Evolutionary conservation across 2,797 vertebrate genomes (phyloP), one percentile per base, ranked within the genome.

Genomic region (Eleutherodactylus coqui): DNA sequence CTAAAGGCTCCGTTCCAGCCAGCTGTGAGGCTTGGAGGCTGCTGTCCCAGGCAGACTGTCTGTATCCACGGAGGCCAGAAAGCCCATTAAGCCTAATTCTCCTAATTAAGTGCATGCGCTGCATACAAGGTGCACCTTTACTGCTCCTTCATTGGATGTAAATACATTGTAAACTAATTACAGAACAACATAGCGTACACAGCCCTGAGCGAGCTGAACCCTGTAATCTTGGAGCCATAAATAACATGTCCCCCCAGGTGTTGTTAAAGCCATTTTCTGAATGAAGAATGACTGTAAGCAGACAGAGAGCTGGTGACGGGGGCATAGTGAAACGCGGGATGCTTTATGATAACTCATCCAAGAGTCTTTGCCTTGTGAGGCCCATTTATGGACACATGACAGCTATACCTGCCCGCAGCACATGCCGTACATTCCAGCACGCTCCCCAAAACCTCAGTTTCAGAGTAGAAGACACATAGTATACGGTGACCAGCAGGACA

Each of bases 131-230:
- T 91, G 92, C 91, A 88, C 92, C 91, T 93, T 93, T 89, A 91
- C 92, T 87, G 76, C 55, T 58, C 53, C 82, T 80, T 84, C 86
- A 80, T 84, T 87, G 86, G 86, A 94, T 93, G 91, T 91, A 92
- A 93, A 92, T 92, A 91, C 89, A 91, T 89, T 91, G 91, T 92
- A 93, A 94, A 93, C 91, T 92, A 93, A 94, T 94, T 94, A 94
- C 93, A 89, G 90, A 91, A 92, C 91, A 91, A 92, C 90, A 91
- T 90, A 92, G 90, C 92, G 91, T 91, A 92, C 90, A 91, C 90
- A 93, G 91, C 91, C 90, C 89, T 90, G 88, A 93, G 92, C 91
- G 92, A 89, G 43, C 92, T 89, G 89, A 92, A 89, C 83, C 75
- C 60, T 64, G 64, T 84, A 76, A 51, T 80, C 64, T 58, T 67